These are phyloP conservation scores for Acleris sparsana DNA, from an alignment of 2,888 invertebrate genomes.

Conservation along the genomic window DNA sequence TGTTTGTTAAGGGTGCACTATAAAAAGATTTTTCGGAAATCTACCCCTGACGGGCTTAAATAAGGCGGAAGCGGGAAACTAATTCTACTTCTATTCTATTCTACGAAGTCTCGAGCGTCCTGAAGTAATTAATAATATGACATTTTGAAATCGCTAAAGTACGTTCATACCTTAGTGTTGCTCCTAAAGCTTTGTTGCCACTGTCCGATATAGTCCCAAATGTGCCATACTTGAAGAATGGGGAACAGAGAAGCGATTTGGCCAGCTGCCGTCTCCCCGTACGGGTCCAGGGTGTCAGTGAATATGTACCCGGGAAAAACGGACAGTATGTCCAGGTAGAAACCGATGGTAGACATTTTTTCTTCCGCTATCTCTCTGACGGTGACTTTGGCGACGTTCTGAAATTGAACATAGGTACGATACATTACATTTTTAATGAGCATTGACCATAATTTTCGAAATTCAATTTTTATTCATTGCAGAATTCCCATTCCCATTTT, in stretches of 20 bases:
- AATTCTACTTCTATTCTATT: no score
- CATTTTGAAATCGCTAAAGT: no score
- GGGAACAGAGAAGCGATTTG: conserved; percentile 66
- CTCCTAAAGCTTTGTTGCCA: conserved; percentile 64
- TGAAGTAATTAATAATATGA: no score
- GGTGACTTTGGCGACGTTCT: conserved; percentile 67
- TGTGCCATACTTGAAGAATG: conserved; percentile 72
- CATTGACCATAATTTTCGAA: no score
- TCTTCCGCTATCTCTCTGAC: conserved; percentile 72
- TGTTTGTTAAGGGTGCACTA: no score
- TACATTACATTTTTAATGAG: no score
- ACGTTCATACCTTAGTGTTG: conserved; percentile 57
- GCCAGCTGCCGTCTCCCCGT: conserved; percentile 54
- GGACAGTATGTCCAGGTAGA: conserved; percentile 74
- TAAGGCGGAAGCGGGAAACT: no score
- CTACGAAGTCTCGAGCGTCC: no score
- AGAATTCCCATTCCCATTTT: no score
- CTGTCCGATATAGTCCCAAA: conserved; percentile 66
- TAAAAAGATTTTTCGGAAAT: no score
- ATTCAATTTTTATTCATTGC: no score
- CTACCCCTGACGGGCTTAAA: no score
- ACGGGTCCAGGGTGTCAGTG: conserved; percentile 65
- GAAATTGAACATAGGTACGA: conserved; percentile 38
- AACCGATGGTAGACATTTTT: conserved; percentile 71
- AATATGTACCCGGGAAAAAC: conserved; percentile 73